These are phyloP conservation scores for Artibeus lituratus DNA, from an alignment of 2,797 vertebrate species.

Conservation along the genomic window DNA sequence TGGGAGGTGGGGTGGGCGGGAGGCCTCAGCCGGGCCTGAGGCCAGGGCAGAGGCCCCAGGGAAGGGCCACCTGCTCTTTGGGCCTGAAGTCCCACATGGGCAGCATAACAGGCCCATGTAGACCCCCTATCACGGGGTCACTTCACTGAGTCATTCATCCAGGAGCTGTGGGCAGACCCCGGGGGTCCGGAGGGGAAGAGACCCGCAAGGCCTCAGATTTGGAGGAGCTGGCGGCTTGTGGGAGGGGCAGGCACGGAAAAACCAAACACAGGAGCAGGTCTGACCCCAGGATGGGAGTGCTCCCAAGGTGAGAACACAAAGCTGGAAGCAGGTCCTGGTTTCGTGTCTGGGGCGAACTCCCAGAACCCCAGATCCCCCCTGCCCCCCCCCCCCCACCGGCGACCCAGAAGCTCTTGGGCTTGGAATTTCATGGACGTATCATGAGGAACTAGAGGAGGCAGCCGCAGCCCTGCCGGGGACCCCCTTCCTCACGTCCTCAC, in stretches of 20 bases:
- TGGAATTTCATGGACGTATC: neutral
- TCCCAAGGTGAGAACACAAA: neutral
- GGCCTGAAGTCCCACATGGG: neutral
- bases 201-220: neutral
- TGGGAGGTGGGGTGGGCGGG: conserved; percentile 50
- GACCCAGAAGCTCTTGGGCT: neutral
- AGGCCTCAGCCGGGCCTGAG: neutral
- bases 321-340: neutral
- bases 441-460: accelerated
- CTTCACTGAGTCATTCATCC: neutral
- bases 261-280: neutral
- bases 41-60: neutral
- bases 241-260: neutral
- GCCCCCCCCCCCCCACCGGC: accelerated
- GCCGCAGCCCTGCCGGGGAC: neutral
- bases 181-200: neutral
- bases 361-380: neutral
- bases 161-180: neutral
- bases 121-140: neutral
- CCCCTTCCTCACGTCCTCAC: accelerated
- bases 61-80: neutral
- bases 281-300: accelerated
- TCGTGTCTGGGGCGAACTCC: neutral
- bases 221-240: neutral
- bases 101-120: accelerated